Conservation (phyloP, 2,113 vertebrate genomes). For the Ciconia stormi region DNA sequence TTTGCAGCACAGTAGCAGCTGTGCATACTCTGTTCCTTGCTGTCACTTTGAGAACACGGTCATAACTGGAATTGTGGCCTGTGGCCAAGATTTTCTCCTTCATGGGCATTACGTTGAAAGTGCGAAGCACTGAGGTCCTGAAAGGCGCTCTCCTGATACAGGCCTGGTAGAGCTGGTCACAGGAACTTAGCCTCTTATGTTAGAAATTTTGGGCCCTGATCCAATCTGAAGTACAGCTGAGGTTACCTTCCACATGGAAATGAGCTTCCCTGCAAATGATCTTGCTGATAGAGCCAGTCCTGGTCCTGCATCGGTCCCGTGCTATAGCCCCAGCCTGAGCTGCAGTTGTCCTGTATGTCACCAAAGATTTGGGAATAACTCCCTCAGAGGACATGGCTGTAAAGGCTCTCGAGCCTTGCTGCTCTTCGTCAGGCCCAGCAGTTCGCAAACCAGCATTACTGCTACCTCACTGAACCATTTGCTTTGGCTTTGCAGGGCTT, state of each 20-base stretch:
- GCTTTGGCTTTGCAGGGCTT: background rate
- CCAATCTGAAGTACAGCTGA: background rate
- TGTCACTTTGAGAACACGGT: background rate
- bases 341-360: background rate
- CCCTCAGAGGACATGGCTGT: background rate
- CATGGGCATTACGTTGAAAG: background rate
- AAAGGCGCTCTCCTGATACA: background rate
- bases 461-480: background rate
- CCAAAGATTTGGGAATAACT: background rate
- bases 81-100: background rate
- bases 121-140: background rate
- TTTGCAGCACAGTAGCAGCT: background rate
- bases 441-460: background rate
- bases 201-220: background rate
- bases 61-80: background rate
- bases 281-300: background rate
- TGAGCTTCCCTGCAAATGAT: background rate
- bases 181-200: background rate
- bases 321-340: background rate
- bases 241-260: background rate
- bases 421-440: background rate
- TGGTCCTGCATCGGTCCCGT: rapidly evolving
- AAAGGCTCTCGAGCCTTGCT: background rate
- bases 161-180: background rate
- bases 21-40: background rate